Evolutionary conservation across 1,140 invertebrate genomes (phyloP), one percentile per base, ranked within the genome.

Genomic region (Venturia canescens): DNA sequence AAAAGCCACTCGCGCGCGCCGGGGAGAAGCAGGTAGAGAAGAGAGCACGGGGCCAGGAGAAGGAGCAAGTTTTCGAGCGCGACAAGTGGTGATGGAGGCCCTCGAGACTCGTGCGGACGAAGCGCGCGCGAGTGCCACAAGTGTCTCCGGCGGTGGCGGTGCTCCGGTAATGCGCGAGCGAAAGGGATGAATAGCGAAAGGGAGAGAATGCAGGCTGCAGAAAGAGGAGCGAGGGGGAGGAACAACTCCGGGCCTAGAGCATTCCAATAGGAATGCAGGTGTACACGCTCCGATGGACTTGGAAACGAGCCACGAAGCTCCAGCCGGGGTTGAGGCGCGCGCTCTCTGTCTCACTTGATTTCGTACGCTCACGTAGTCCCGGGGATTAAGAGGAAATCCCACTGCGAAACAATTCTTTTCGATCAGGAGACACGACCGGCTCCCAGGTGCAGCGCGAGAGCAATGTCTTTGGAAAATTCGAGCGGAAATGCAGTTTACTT

Each of bases 91-190:
- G 72, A 75, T 75, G 50, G 44, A 48, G 44, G 72, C 72, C 29
- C 48, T 60, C 48, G 72, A 27, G 48, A 50, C 29, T 57, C 50
- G 26, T 75, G 50, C 50, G 72, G 72, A 75, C 82, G 34, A 60
- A 80, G 76, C 72, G 70, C 78, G 81, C 80, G 86, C 87, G 70
- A 80, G 81, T 81, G 86, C 87, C 84, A 88, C 87, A 88, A 88
- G 87, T 88, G 87, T 88, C 84, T 82, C 72, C 76, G 60, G 71
- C 78, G 79, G n/a, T n/a, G n/a, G n/a, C 82, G 81, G 76, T 84
- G 38, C 72, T 34, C 60, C 18, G 70, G 76, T 75, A 79, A 74
- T 29, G 67, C 38, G 23, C 53, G 26, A 63, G n/a, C 13, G 77
- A 29, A 79, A 50, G 72, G 63, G 69, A 72, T 50, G 72, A 53